These are phyloP conservation scores for Cyclopterus lumpus DNA, from an alignment of 2,797 vertebrate species.

Conservation along the genomic window DNA sequence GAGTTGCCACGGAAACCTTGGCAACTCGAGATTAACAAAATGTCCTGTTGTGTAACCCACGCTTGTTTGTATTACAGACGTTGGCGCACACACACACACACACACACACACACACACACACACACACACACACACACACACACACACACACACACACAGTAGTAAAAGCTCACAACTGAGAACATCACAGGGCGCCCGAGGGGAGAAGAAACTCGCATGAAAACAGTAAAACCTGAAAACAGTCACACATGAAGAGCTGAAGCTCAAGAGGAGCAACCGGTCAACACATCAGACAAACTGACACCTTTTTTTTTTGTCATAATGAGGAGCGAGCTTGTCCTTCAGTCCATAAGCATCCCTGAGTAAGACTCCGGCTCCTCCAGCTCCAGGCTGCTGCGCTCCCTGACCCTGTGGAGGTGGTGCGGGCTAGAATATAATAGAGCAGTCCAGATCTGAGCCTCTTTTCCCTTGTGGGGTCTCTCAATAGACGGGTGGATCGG, in stretches of 20 bases:
- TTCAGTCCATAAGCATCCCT: conserved; percentile 20
- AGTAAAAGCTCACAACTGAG: conserved; percentile 8
- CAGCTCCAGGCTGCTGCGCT: conserved; percentile 23
- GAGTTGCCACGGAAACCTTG: conserved; percentile 51
- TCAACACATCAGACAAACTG: conserved; percentile 14
- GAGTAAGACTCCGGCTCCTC: conserved; percentile 8
- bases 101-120: background rate
- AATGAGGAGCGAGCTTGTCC: conserved; percentile 20
- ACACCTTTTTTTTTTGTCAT: background rate
- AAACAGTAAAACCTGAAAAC: background rate
- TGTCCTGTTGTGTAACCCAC: conserved; percentile 43
- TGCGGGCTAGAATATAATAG: conserved; percentile 1
- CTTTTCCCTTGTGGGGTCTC: background rate
- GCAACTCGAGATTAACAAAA: conserved; percentile 55
- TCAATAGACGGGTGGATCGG: background rate
- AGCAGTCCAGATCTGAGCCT: background rate
- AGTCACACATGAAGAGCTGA: background rate
- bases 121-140: background rate
- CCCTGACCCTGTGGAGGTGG: conserved; percentile 30
- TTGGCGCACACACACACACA: background rate
- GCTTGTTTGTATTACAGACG: too few relatives aligned
- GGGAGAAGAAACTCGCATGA: conserved; percentile 18
- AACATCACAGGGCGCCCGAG: conserved; percentile 14
- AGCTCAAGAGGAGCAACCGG: conserved; percentile 11
- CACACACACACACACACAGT: background rate